A percentile compares a stretch with the other conserved stretches of the same genome.
phyloP scores from a whole-genome alignment of 2,113 vertebrate species.

The Cynopterus brachyotis region DNA sequence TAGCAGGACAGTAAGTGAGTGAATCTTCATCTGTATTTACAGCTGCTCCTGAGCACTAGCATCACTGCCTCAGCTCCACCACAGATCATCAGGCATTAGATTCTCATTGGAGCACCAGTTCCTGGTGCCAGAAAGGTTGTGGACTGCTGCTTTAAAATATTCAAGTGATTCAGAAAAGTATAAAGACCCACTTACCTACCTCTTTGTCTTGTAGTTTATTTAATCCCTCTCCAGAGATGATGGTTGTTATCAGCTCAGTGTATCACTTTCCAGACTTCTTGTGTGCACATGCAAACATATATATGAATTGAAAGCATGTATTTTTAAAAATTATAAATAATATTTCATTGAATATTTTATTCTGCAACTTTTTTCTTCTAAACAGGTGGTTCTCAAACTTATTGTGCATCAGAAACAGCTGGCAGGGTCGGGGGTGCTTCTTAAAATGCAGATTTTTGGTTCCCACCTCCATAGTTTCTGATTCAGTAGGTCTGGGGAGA shows the following conservation, averaged over 20 bases:
- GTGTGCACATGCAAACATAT: neutral
- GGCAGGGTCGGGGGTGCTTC: neutral
- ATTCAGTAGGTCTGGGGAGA: neutral
- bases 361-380: neutral
- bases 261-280: neutral
- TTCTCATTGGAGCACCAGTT: too few species aligned
- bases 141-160: neutral
- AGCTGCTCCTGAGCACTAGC: too few species aligned
- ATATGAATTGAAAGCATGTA: neutral
- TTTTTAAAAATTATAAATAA: neutral
- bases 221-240: conserved; percentile 13
- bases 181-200: neutral
- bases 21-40: too few species aligned
- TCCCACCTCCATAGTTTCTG: neutral
- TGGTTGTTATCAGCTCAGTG: neutral
- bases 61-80: too few species aligned
- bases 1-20: too few species aligned
- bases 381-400: neutral
- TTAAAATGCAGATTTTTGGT: conserved; percentile 29
- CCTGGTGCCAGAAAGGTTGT: too few species aligned
- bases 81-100: too few species aligned
- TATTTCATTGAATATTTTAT: neutral
- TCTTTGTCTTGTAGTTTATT: neutral
- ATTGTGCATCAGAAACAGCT: neutral
- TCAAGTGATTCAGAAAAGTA: neutral